A percentile compares a stretch with the other conserved stretches of the same genome.
Conservation (phyloP, 2,888 invertebrate genomes). For the Eristalinus sepulchralis region DNA sequence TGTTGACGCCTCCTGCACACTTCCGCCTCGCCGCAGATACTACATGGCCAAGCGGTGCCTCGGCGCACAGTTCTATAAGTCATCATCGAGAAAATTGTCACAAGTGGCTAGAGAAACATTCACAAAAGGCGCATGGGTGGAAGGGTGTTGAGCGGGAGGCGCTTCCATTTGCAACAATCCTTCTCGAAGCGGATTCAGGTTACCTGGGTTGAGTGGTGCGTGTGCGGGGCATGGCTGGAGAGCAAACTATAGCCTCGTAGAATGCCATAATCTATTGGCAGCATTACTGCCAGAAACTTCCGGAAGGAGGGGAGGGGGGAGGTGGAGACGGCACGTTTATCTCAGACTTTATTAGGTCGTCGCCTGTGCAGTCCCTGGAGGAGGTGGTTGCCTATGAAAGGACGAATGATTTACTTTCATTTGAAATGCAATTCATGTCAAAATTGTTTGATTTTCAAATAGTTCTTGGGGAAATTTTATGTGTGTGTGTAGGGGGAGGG, state of each 20-base stretch:
- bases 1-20: constrained; percentile 16
- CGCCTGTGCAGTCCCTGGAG: not conserved
- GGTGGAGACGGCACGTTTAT: not conserved
- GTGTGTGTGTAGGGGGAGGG: too few relatives aligned
- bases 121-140: not conserved
- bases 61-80: constrained; percentile 2
- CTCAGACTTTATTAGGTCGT: not conserved
- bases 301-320: not conserved
- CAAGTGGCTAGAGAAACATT: constrained; percentile 27
- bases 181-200: constrained; percentile 13
- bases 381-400: not conserved
- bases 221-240: not conserved
- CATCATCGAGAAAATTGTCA: constrained; percentile 33
- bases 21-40: not conserved
- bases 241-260: constrained; percentile 1
- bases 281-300: too few relatives aligned
- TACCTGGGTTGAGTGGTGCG: constrained; percentile 20
- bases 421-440: not conserved
- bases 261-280: constrained; percentile 19
- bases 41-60: not conserved
- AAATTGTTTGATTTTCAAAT: not conserved
- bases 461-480: not conserved
- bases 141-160: not conserved
- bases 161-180: not conserved
- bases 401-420: constrained; percentile 4